Percentiles rank a stretch among this genome's conserved stretches.
phyloP scores from a whole-genome alignment of 2,888 invertebrate genomes.

The Nephrotoma flavescens region DNA sequence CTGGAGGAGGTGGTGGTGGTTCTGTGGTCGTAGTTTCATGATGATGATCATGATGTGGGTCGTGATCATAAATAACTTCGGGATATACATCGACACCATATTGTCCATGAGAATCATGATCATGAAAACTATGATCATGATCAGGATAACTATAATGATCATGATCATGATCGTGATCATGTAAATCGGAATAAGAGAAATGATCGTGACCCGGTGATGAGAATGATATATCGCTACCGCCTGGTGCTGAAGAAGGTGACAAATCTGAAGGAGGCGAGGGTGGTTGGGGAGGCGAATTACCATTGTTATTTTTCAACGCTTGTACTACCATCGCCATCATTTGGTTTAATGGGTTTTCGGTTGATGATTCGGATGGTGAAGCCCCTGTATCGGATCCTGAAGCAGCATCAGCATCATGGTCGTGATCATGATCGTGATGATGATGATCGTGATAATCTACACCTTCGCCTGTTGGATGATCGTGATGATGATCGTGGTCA shows the following conservation, averaged over 20 bases:
- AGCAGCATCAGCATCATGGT: conserved; percentile 10
- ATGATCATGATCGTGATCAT: conserved; percentile 9
- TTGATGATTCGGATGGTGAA: not conserved
- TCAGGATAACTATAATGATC: conserved; percentile 17
- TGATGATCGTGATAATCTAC: conserved; percentile 11
- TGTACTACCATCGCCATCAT: not conserved
- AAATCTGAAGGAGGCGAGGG: not conserved
- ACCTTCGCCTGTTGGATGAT: not conserved
- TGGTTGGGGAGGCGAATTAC: not conserved
- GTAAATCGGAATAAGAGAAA: not conserved
- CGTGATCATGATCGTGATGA: conserved; percentile 16
- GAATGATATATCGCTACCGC: not conserved
- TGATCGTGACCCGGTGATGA: not conserved
- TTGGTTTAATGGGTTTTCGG: not conserved
- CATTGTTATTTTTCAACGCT: not conserved
- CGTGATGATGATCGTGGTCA: conserved; percentile 2
- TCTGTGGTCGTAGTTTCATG: conserved; percentile 22
- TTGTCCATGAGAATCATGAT: conserved; percentile 8
- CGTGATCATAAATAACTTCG: conserved; percentile 17
- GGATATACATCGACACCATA: conserved; percentile 19
- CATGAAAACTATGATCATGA: conserved; percentile 18
- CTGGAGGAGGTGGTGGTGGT: conserved; percentile 19
- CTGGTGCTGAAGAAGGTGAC: conserved; percentile 2
- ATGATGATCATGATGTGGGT: conserved; percentile 16
- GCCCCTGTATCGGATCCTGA: not conserved